Conservation (phyloP, 2,888 invertebrate genomes). For the Drosophila nr. medialis region DNA sequence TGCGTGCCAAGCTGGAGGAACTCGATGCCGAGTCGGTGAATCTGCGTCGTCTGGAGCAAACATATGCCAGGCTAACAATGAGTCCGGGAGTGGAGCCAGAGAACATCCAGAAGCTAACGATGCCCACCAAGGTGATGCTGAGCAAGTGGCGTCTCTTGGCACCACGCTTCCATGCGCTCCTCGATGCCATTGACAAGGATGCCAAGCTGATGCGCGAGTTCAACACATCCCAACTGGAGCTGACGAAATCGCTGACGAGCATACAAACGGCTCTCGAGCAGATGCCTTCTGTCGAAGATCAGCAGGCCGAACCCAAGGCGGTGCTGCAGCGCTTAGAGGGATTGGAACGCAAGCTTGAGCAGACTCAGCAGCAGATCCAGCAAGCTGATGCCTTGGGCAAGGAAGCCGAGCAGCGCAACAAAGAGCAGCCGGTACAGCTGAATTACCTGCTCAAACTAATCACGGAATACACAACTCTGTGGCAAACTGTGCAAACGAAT, state of each 20-base stretch:
- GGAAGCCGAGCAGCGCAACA: constrained; percentile 87
- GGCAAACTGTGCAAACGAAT: constrained; percentile 87
- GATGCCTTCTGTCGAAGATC: constrained; percentile 87
- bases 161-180: constrained; percentile 87
- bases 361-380: constrained; percentile 85
- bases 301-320: constrained; percentile 71
- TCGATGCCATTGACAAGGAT: constrained; percentile 87
- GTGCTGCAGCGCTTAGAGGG: constrained; percentile 81
- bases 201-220: constrained; percentile 89
- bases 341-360: constrained; percentile 87
- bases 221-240: constrained; percentile 89
- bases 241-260: constrained; percentile 89
- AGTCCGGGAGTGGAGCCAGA: constrained; percentile 89
- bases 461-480: constrained; percentile 88
- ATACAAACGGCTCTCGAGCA: constrained; percentile 90
- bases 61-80: constrained; percentile 89
- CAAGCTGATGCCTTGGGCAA: constrained; percentile 87
- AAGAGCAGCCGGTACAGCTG: constrained; percentile 86
- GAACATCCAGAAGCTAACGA: constrained; percentile 88
- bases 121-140: constrained; percentile 86
- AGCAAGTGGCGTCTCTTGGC: constrained; percentile 89
- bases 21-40: constrained; percentile 86
- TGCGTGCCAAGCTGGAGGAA: constrained; percentile 86
- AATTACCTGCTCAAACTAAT: constrained; percentile 87
- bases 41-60: constrained; percentile 88